Evolutionary conservation across 2,888 invertebrate genomes (phyloP).

Genomic region (Gymnosoma rotundatum): DNA sequence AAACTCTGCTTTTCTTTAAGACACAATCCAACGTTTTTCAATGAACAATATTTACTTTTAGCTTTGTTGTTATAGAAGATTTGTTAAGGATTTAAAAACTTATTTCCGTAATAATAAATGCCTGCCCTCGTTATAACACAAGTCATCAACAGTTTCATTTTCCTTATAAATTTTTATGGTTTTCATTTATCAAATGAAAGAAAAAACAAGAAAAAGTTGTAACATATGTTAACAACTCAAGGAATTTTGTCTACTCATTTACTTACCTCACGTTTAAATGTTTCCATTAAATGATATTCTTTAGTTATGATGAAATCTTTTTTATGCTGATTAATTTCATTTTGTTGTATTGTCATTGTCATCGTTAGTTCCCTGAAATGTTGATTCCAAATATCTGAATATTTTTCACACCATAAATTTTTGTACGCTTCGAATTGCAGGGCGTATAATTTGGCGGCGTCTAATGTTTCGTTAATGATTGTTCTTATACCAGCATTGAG

Average conservation of each 20-base stretch:
- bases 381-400: constrained; percentile 74
- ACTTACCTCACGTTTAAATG: constrained; percentile 79
- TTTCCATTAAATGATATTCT: constrained; percentile 79
- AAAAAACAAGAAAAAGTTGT: neutral
- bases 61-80: too few relatives aligned
- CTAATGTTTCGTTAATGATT: constrained; percentile 75
- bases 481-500: constrained; percentile 74
- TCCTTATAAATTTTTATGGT: neutral
- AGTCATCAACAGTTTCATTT: too few relatives aligned
- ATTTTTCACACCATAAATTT: constrained; percentile 78
- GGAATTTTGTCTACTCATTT: neutral
- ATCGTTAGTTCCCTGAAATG: constrained; percentile 71
- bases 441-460: constrained; percentile 76
- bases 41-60: too few relatives aligned
- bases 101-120: too few relatives aligned
- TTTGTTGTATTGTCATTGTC: constrained; percentile 9
- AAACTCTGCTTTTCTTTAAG: too few relatives aligned
- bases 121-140: too few relatives aligned
- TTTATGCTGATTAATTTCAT: constrained; percentile 34
- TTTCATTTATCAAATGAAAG: neutral
- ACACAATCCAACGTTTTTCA: too few relatives aligned
- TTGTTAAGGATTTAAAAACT: too few relatives aligned
- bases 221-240: constrained; percentile 4
- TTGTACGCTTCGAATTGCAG: constrained; percentile 77
- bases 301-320: constrained; percentile 58